Conservation (phyloP, 2,888 invertebrate genomes). For the Cryptophagus acutangulus region DNA sequence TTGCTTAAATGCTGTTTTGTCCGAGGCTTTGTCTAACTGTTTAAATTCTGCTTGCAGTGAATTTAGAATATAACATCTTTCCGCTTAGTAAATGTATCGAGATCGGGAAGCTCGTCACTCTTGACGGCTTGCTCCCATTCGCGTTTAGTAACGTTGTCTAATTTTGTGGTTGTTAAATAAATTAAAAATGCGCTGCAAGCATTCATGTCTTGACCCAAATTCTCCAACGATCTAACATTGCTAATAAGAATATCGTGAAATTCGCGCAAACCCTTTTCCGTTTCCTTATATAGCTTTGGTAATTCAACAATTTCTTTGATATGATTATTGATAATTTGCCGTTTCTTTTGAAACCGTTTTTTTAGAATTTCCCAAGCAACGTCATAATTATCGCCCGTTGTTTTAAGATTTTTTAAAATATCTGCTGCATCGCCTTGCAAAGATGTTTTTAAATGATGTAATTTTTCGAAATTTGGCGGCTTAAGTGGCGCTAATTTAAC, state of each 20-base stretch:
- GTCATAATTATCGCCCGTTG: neutral
- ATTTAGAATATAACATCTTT: too few species aligned
- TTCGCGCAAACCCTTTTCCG: too few species aligned
- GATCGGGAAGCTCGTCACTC: too few species aligned
- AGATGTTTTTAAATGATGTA: slow-evolving; percentile 2
- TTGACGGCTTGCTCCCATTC: slow-evolving; percentile 7
- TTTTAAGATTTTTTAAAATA: neutral
- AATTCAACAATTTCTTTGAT: slow-evolving; percentile 8
- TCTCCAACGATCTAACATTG: too few species aligned
- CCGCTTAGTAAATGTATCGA: too few species aligned
- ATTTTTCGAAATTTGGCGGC: slow-evolving; percentile 1
- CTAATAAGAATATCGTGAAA: too few species aligned
- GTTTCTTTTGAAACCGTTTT: slow-evolving; percentile 6
- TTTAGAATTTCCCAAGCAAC: slow-evolving; percentile 4
- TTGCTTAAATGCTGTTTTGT: too few species aligned
- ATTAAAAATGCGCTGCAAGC: slow-evolving; percentile 5
- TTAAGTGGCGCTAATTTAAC: too few species aligned
- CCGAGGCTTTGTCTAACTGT: too few species aligned
- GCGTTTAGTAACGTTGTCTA: slow-evolving; percentile 4
- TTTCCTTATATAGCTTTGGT: slow-evolving; percentile 1
- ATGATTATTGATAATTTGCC: neutral
- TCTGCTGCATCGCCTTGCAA: neutral
- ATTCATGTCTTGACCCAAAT: slow-evolving; percentile 1
- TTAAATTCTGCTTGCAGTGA: too few species aligned
- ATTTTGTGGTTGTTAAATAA: slow-evolving; percentile 5